These are phyloP conservation scores for Cephus sareptanus DNA, from an alignment of 2,888 invertebrate genomes.

Conservation along the genomic window DNA sequence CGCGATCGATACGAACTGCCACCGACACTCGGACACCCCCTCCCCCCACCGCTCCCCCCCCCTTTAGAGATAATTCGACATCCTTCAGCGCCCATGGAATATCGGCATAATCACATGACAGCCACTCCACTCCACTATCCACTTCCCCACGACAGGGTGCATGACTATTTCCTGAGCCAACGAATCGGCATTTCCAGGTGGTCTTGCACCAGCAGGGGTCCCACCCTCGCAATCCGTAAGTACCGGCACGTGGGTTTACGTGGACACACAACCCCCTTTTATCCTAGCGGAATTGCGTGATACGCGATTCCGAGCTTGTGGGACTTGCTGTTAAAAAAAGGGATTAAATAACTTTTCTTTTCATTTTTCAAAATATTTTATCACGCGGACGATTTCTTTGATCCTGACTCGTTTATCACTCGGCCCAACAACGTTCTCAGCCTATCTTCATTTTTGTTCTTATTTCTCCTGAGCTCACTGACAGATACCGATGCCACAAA, in stretches of 20 bases:
- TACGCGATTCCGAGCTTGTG: neutral
- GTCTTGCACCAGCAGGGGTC: neutral
- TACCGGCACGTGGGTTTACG: neutral
- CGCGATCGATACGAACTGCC: conserved; percentile 11
- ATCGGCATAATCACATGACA: neutral
- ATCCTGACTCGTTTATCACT: neutral
- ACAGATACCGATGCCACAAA: neutral
- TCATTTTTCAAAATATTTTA: neutral
- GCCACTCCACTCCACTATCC: neutral
- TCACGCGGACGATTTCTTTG: neutral
- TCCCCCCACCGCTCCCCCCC: neutral
- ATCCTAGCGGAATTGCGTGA: neutral
- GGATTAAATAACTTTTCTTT: neutral
- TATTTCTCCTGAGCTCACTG: neutral
- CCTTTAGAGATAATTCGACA: neutral
- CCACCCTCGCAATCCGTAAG: neutral
- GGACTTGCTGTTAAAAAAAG: neutral
- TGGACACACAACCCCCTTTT: neutral
- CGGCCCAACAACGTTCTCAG: neutral
- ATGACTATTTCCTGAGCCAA: neutral
- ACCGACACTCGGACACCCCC: neutral
- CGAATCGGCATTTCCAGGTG: neutral
- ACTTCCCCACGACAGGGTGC: neutral
- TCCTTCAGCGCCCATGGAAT: neutral
- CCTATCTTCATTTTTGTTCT: neutral